A percentile compares a stretch with the other conserved stretches of the same genome.
Conservation (phyloP, 2,888 invertebrate genomes). For the Ochropleura plecta region DNA sequence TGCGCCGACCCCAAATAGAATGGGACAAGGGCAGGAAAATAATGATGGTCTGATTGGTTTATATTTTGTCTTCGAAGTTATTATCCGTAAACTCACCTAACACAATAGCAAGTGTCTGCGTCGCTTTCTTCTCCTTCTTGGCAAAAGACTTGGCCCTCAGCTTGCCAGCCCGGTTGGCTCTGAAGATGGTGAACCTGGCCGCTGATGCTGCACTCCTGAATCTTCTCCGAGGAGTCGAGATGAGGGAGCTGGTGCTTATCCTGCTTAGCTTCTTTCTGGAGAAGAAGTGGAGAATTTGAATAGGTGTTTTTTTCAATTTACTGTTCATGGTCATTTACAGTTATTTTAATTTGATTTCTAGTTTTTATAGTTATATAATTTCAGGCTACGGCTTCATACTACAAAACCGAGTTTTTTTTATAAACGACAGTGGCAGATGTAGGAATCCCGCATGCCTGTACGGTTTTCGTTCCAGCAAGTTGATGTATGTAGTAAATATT, state of each 20-base stretch:
- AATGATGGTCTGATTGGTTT: neutral
- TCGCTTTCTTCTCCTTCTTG: conserved; percentile 99
- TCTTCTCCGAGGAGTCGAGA: conserved; percentile 85
- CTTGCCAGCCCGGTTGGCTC: conserved; percentile 97
- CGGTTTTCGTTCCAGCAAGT: neutral
- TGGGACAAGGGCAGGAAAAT: too few species aligned
- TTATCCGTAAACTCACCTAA: conserved; percentile 93
- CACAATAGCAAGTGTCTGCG: conserved; percentile 99
- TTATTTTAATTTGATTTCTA: neutral
- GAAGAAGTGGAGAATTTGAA: conserved; percentile 9
- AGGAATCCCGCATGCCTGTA: neutral
- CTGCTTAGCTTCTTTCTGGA: conserved; percentile 86
- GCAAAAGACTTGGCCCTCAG: conserved; percentile 98
- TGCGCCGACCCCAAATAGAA: too few species aligned
- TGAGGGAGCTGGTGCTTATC: conserved; percentile 80
- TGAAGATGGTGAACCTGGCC: conserved; percentile 96
- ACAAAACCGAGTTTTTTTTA: neutral
- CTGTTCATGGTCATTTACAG: neutral
- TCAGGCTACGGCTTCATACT: neutral
- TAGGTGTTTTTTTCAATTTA: neutral
- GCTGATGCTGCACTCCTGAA: conserved; percentile 90
- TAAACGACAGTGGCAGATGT: neutral
- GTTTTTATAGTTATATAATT: neutral
- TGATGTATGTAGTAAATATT: neutral
- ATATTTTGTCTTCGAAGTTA: neutral